Evolutionary conservation across 2,888 invertebrate genomes (phyloP).

Genomic region (Malacosoma neustria): DNA sequence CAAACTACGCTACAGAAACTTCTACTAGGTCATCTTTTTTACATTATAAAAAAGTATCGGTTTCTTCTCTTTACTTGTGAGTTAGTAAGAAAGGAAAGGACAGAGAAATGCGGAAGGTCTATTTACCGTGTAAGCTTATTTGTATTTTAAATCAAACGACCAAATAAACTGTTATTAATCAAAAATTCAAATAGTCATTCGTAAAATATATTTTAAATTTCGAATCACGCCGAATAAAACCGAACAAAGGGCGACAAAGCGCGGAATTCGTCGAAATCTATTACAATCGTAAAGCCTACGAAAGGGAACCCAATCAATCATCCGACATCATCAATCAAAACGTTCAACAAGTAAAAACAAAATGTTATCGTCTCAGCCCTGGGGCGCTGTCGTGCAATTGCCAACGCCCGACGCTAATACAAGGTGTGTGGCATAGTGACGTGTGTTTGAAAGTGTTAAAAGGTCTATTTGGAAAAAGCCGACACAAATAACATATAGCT

Average conservation of each 20-base stretch:
- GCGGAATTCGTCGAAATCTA: conserved; percentile 41
- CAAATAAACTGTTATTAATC: no score
- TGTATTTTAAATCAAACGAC: no score
- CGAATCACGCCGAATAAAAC: conserved; percentile 5
- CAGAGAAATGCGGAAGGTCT: no score
- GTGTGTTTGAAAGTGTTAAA: no score
- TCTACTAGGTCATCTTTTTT: no score
- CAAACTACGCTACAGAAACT: no score
- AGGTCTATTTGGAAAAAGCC: no score
- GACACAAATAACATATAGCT: no score
- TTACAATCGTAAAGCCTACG: conserved; percentile 42
- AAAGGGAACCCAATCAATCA: conserved; percentile 59
- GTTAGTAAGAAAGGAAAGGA: no score
- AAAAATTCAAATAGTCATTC: conserved; percentile 7
- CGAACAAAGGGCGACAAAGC: conserved; percentile 10
- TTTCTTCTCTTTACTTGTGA: no score
- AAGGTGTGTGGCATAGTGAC: conserved; percentile 37
- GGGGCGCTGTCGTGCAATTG: conserved; percentile 34
- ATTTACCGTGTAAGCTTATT: no score
- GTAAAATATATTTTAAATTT: conserved; percentile 3
- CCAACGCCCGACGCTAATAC: conserved; percentile 43
- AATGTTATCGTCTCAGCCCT: conserved; percentile 54
- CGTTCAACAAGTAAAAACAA: conserved; percentile 74
- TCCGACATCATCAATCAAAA: conserved; percentile 61
- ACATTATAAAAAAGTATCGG: no score